Conservation (phyloP, 2,113 vertebrate species). For the Condylura cristata region DNA sequence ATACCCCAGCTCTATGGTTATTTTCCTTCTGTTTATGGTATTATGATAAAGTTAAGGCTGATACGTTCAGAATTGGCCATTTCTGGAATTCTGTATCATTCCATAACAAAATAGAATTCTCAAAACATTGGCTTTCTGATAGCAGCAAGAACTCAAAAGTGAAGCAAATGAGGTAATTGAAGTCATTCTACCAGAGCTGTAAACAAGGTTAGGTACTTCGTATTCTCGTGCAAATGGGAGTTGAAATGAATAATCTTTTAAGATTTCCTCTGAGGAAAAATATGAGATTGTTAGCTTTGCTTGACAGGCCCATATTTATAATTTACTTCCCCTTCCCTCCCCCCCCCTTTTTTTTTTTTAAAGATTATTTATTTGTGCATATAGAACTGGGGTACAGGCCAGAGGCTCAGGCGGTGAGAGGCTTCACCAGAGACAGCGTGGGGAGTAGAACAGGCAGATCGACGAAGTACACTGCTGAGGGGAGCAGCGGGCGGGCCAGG, state of each 20-base stretch:
- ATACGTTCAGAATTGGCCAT: neutral
- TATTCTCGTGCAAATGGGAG: slow-evolving; percentile 4
- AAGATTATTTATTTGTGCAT: neutral
- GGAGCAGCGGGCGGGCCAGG: no score
- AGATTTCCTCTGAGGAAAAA: neutral
- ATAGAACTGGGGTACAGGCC: no score
- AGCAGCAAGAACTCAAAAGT: neutral
- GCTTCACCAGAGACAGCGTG: no score
- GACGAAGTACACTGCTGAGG: no score
- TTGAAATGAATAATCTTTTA: neutral
- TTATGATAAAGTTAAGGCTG: slow-evolving; percentile 27
- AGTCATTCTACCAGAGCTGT: neutral
- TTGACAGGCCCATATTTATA: neutral
- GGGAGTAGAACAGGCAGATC: no score
- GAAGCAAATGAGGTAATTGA: neutral
- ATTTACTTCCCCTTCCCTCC: neutral
- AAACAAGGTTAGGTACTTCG: neutral
- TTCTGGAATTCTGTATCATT: slow-evolving; percentile 1
- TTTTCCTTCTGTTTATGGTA: slow-evolving; percentile 8
- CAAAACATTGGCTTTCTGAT: neutral
- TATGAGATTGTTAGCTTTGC: neutral
- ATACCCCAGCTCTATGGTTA: neutral
- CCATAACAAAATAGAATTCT: slow-evolving; percentile 37
- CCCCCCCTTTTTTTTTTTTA: neutral
- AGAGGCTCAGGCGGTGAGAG: no score